phyloP scores from a whole-genome alignment of 2,113 vertebrate genomes.

The Cathartes aura region DNA sequence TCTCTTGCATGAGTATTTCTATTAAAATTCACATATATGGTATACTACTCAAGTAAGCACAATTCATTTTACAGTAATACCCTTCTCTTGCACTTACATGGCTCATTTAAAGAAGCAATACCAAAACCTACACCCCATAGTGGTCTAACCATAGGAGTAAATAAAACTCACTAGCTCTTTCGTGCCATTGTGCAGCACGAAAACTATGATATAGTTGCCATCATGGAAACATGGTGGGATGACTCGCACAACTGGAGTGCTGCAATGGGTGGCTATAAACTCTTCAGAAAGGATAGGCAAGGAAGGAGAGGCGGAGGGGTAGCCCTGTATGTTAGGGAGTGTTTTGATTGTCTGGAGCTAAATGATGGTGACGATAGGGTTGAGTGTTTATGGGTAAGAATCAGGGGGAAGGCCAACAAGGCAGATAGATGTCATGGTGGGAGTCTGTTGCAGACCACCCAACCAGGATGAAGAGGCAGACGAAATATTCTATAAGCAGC shows the following conservation, averaged over 20 bases:
- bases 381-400: background rate
- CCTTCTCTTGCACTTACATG: background rate
- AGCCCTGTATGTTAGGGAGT: background rate
- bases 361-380: too few relatives aligned
- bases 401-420: background rate
- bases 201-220: background rate
- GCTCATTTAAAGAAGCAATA: background rate
- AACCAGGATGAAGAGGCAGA: background rate
- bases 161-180: background rate
- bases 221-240: background rate
- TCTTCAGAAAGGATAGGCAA: background rate
- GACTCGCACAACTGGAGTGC: background rate
- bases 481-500: background rate
- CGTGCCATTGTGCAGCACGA: background rate
- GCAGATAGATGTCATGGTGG: background rate
- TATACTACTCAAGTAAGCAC: background rate
- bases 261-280: background rate
- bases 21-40: background rate
- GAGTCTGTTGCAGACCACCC: background rate
- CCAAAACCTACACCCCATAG: accelerated
- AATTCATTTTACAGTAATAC: background rate
- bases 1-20: background rate
- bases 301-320: background rate
- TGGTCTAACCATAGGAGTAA: background rate
- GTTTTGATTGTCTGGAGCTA: background rate